Conservation (phyloP, 1,140 invertebrate genomes). For the Pseudomyrmex cubaensis region DNA sequence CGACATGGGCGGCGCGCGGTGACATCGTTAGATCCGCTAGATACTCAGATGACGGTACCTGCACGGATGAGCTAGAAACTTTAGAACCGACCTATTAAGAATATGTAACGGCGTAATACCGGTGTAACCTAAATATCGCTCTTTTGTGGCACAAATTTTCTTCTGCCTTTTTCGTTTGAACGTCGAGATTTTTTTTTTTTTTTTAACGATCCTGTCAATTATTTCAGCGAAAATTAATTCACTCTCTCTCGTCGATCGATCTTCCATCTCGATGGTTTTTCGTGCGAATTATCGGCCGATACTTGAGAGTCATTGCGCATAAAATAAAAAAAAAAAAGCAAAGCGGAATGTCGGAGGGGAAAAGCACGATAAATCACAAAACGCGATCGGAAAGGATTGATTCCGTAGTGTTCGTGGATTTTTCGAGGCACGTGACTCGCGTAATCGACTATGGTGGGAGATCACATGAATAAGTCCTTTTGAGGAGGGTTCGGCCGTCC, state of each 20-base stretch:
- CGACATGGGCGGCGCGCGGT: constrained; percentile 1
- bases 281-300: no score
- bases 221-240: not conserved
- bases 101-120: constrained; percentile 4
- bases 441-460: constrained; percentile 59
- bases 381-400: no score
- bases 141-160: not conserved
- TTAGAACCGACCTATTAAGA: constrained; percentile 25
- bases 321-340: not conserved
- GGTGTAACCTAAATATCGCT: no score
- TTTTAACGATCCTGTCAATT: not conserved
- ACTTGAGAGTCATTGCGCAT: no score
- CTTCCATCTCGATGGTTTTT: no score
- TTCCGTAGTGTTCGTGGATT: no score
- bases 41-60: constrained; percentile 42
- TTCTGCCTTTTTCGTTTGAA: not conserved
- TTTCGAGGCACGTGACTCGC: constrained; percentile 30
- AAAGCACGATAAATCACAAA: not conserved
- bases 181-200: not conserved
- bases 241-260: no score
- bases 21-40: constrained; percentile 49
- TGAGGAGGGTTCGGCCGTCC: constrained; percentile 53
- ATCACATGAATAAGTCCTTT: constrained; percentile 68
- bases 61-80: not conserved
- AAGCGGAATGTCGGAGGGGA: not conserved